Evolutionary conservation across 1,140 invertebrate species (phyloP), one percentile per base, ranked within the genome.

Genomic region (Nasonia longicornis): DNA sequence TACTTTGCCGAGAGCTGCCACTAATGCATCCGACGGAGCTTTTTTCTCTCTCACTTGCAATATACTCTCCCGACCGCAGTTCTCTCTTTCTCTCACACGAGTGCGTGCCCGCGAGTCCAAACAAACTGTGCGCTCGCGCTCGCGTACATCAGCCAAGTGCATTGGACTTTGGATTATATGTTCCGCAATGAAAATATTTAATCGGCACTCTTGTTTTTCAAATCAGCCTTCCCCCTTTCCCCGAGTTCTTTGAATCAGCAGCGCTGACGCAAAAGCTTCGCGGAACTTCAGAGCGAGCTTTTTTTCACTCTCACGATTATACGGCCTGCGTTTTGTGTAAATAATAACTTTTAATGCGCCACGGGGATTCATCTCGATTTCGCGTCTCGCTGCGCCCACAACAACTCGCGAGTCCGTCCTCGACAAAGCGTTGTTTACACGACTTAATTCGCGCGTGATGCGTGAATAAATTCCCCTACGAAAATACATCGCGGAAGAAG

Each of bases 131-230:
- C 3, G 48, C 20, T 26, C 11, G 22, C 2, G 48, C 16, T 16
- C 52, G 16, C 16, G 16, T 58, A 58, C 52, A 35, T 35, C 31
- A 35, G 52, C 52, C 52, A n/a, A 58, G 64, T 70, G 79, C 72
- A 80, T 75, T 75, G 79, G 72, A 75, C 72, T 80, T 80, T 75
- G 73, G 72, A 76, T 76, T 75, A 70, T 75, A 70, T 52, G 48
- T 73, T 81, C 38, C 22, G 80, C 75, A 78, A 82, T 77, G 80
- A 77, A 82, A 82, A 82, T 82, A 82, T 82, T 82, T 82, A 77
- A 82, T 82, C 80, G 69, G 58, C 80, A 77, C 80, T 77, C 71
- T 72, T 77, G 70, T 82, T 82, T 81, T 77, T 77, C 80, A 76
- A 81, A 77, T 76, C 67, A 63, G 48, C 66, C 31, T 6, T 10